Evolutionary conservation across 2,797 vertebrate genomes (phyloP).

Genomic region (Bryconaethiops microstoma): DNA sequence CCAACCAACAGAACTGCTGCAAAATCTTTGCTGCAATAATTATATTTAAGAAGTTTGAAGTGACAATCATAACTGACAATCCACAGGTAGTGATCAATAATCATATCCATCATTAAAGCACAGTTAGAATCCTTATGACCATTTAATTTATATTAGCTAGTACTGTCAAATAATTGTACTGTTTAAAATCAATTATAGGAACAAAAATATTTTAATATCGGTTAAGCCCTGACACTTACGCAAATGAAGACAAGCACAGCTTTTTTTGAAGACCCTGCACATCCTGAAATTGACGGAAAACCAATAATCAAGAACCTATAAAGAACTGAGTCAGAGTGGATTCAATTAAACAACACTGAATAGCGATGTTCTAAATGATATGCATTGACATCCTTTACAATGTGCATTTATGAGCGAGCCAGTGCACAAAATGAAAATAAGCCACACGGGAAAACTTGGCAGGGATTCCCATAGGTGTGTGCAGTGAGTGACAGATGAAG

Average conservation of each 20-base stretch:
- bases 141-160: not conserved
- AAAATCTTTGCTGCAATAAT: too few relatives aligned
- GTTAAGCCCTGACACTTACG: not conserved
- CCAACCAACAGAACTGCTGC: too few relatives aligned
- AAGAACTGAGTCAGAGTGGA: not conserved
- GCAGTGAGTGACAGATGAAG: slow-evolving; percentile 39
- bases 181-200: not conserved
- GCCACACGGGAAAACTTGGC: not conserved
- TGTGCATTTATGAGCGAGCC: not conserved
- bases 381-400: not conserved
- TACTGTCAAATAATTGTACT: not conserved
- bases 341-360: not conserved
- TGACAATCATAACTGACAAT: too few relatives aligned
- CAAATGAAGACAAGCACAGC: not conserved
- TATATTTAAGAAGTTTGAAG: too few relatives aligned
- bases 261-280: not conserved
- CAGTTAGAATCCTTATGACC: too few relatives aligned
- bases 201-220: not conserved
- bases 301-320: not conserved
- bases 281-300: not conserved
- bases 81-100: too few relatives aligned
- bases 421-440: slow-evolving; percentile 15
- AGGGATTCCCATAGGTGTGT: slow-evolving; percentile 40
- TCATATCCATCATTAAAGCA: too few relatives aligned
- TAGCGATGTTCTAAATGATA: not conserved